Percentiles rank a stretch among this genome's conserved stretches.
Conservation (phyloP, 2,113 vertebrate species). For the Vulpes ferrilata region DNA sequence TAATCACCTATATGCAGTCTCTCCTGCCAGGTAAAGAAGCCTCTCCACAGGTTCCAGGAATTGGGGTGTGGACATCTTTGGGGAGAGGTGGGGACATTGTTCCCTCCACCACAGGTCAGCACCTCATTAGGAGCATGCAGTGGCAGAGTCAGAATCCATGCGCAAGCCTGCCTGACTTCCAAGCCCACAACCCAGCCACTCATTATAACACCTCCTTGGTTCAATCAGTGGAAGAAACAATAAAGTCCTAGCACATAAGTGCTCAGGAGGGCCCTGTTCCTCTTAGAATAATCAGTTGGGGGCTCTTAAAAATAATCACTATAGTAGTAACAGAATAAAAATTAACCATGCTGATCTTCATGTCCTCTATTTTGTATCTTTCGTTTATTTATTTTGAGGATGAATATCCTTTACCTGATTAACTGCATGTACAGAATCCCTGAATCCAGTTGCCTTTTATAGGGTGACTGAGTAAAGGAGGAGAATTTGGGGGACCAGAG, state of each 20-base stretch:
- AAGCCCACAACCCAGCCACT: neutral
- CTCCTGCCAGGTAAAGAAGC: neutral
- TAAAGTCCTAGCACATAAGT: neutral
- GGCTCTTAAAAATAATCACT: constrained; percentile 33
- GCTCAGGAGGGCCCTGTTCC: neutral
- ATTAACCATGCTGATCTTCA: neutral
- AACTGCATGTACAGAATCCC: neutral
- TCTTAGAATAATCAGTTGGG: constrained; percentile 5
- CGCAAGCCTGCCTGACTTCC: neutral
- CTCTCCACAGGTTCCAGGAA: neutral
- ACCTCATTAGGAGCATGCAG: neutral
- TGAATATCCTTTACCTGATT: neutral
- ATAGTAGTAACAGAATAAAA: neutral
- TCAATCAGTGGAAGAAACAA: constrained; percentile 34
- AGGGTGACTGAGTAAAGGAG: neutral
- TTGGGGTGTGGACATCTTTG: neutral
- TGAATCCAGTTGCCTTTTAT: neutral
- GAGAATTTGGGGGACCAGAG: neutral
- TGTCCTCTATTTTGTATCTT: neutral
- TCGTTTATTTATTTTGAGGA: neutral
- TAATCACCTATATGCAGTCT: neutral
- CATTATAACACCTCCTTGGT: neutral
- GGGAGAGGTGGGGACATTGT: neutral
- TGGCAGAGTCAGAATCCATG: neutral
- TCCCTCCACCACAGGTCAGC: neutral